These are phyloP conservation scores for Grammomys dolichurus DNA, from an alignment of 2,113 vertebrate species.

Conservation along the genomic window DNA sequence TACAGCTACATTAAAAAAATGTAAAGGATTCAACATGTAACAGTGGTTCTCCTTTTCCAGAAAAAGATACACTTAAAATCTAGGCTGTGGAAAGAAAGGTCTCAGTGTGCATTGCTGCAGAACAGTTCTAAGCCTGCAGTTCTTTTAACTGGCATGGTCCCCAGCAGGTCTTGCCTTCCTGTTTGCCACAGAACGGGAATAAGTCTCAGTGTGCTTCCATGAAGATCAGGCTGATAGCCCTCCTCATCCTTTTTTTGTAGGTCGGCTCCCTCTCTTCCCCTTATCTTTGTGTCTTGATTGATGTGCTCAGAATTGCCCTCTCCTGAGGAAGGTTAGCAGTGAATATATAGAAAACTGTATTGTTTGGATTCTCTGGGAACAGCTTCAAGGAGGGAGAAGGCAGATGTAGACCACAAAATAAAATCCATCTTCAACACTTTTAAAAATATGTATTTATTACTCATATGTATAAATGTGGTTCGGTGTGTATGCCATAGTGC, in stretches of 20 bases:
- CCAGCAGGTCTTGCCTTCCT: accelerated
- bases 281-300: accelerated
- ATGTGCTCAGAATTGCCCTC: accelerated
- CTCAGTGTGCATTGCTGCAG: accelerated
- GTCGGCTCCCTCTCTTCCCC: not conserved
- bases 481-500: too few species aligned
- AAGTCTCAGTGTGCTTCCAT: not conserved
- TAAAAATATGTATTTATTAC: not conserved
- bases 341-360: not conserved
- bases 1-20: not conserved
- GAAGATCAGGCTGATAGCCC: not conserved
- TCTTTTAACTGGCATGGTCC: accelerated
- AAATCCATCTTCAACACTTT: not conserved
- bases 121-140: accelerated
- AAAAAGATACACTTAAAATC: not conserved
- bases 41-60: not conserved
- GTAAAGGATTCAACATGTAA: not conserved
- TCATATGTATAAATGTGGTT: not conserved
- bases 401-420: not conserved
- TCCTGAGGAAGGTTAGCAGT: accelerated
- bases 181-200: accelerated
- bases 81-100: not conserved
- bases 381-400: not conserved
- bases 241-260: not conserved
- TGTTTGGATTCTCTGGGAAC: not conserved